Evolutionary conservation across 2,113 vertebrate species (phyloP).

Genomic region (Actenoides hombroni): DNA sequence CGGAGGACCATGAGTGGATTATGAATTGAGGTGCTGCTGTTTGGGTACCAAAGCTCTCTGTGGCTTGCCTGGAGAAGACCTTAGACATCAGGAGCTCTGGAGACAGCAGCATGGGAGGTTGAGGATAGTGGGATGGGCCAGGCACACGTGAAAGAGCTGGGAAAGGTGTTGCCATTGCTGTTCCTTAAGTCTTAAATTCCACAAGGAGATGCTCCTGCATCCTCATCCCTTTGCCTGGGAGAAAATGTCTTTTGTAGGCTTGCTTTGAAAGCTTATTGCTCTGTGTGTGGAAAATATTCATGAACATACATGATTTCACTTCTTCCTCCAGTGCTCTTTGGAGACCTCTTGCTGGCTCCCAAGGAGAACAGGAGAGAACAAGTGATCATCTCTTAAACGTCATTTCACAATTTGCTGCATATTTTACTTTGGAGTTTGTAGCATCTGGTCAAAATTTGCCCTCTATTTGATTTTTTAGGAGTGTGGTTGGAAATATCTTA

Average conservation of each 20-base stretch:
- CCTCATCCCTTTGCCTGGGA: neutral
- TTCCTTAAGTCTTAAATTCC: neutral
- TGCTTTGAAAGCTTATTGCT: neutral
- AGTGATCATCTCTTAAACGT: slow-evolving; percentile 36
- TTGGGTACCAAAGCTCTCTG: neutral
- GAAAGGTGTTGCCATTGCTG: neutral
- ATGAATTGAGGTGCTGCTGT: neutral
- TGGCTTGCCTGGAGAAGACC: neutral
- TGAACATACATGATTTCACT: neutral
- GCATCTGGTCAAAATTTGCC: slow-evolving; percentile 17
- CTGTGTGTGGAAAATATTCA: neutral
- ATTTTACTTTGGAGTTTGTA: slow-evolving; percentile 15
- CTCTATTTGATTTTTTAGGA: slow-evolving; percentile 31
- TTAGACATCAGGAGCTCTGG: neutral
- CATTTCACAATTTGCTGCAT: slow-evolving; percentile 16
- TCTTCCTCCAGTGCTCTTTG: slow-evolving; percentile 23
- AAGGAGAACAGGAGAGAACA: slow-evolving; percentile 14
- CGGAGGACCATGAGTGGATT: neutral
- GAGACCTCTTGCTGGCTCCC: neutral
- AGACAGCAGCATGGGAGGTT: neutral
- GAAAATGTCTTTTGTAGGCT: neutral
- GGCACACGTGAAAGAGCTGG: neutral
- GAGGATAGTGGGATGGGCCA: neutral
- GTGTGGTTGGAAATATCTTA: slow-evolving; percentile 28
- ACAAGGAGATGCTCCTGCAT: neutral